Evolutionary conservation across 2,113 vertebrate species (phyloP).

Genomic region (Microtus richardsoni): DNA sequence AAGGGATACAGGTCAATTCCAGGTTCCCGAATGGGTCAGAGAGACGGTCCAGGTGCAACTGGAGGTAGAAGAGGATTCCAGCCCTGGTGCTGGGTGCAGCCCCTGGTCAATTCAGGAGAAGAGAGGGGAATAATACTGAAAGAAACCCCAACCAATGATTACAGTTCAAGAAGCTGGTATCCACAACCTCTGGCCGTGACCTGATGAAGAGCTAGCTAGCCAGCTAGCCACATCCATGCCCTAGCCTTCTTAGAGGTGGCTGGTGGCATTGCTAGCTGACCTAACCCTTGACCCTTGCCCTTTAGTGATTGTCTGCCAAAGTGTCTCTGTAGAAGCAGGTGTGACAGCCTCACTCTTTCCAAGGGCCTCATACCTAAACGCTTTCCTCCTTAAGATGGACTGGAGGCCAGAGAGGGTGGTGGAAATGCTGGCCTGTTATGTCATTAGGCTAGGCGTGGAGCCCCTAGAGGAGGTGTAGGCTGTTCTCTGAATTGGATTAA

Average conservation of each 20-base stretch:
- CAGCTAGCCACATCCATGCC: neutral
- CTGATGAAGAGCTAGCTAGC: neutral
- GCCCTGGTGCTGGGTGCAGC: too few relatives aligned
- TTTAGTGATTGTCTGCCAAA: neutral
- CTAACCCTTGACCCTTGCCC: neutral
- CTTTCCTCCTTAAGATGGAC: neutral
- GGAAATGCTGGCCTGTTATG: neutral
- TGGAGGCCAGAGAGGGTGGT: neutral
- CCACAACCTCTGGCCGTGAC: neutral
- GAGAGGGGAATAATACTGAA: neutral
- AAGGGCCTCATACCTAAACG: neutral
- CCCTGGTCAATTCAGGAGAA: fast-evolving
- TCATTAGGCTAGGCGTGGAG: neutral
- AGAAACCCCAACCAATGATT: too few relatives aligned
- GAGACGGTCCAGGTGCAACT: neutral
- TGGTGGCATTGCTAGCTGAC: neutral
- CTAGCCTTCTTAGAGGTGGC: neutral
- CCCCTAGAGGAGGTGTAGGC: too few relatives aligned
- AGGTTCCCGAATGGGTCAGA: neutral
- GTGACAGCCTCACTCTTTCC: neutral
- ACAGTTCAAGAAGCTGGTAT: neutral
- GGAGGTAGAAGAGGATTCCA: neutral
- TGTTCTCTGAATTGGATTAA: neutral
- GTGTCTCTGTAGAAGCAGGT: neutral
- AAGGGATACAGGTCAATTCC: neutral